Base-by-base conservation (phyloP, 2,888 invertebrate genomes). In the Orchesella flavescens region DNA sequence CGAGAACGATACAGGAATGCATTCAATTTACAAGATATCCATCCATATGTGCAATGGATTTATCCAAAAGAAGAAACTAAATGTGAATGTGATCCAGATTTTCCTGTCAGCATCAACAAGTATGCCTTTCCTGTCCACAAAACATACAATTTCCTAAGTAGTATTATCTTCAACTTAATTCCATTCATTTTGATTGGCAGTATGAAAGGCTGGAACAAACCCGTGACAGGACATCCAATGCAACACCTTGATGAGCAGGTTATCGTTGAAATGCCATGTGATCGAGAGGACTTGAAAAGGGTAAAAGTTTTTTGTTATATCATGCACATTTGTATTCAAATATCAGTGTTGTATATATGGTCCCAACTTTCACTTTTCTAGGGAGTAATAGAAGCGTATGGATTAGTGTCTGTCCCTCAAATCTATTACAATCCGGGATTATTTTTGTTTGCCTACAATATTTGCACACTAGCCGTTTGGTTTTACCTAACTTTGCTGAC, bases 181-280 rank as follows among this genome's bases (percentile, higher is more conserved):
- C n/a, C 34, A 34, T 34, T 34, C 34, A 34, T 34, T 34, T 34
- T 34, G 7, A 34, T 34, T 34, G 7, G 7, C 43, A 73, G 80
- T 15, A 80, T 80, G 61, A 72, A 81, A 7, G 84, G 86, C 1
- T 79, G 80, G 17, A 87, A 87, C 53, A 23, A 49, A 10, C 19
- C 57, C 0, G 82, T 87, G 19, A 53, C 63, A 3, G 66, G 83
- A 19, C 84, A 81, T 66, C 76, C 87, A 1, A 73, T 87, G n/a
- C 83, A 84, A 72, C 83, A 87, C 57, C 79, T 79, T n/a, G 65
- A 79, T 57, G 81, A 84, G 7, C 34, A 82, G 4, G 80, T 85
- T 9, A 86, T 87, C 23, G 79, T 87, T 19, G 87, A 85, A 12
- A 87, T 87, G 87, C 84, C 83, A 2, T 87, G 87, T 55, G 34